Conservation (phyloP, 2,797 vertebrate genomes). For the Epinephelus coioides region DNA sequence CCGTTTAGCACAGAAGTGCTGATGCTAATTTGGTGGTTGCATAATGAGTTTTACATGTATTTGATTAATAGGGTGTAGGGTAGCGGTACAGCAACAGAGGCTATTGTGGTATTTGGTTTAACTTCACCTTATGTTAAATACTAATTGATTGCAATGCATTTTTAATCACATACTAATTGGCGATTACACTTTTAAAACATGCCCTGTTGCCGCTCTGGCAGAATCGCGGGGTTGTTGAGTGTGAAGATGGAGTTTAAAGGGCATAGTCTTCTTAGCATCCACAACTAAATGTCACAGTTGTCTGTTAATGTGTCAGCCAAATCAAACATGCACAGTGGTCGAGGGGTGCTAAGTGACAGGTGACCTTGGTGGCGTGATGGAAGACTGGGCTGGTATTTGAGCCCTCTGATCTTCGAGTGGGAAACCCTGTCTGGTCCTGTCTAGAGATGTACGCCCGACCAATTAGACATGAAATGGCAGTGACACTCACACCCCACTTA, state of each 20-base stretch:
- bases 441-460: conserved; percentile 73
- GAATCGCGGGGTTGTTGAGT: conserved; percentile 61
- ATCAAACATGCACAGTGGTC: conserved; percentile 84
- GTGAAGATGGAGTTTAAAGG: conserved; percentile 82
- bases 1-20: conserved; percentile 70
- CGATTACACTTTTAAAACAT: conserved; percentile 82
- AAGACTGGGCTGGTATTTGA: conserved; percentile 79
- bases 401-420: conserved; percentile 79
- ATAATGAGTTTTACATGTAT: conserved; percentile 78
- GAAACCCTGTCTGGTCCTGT: conserved; percentile 80
- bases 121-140: conserved; percentile 85
- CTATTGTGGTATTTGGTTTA: conserved; percentile 77
- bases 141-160: conserved; percentile 87
- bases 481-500: conserved; percentile 79
- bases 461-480: conserved; percentile 82
- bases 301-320: conserved; percentile 86
- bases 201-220: conserved; percentile 72
- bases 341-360: conserved; percentile 82
- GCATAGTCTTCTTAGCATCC: conserved; percentile 77
- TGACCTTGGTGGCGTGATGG: conserved; percentile 85
- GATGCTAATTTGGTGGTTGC: conserved; percentile 70
- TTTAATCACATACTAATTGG: conserved; percentile 86
- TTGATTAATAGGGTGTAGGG: conserved; percentile 76
- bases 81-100: conserved; percentile 63
- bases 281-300: conserved; percentile 86